phyloP scores from a whole-genome alignment of 64 coral and sea anemone species.

The Pachyseris speciosa region DNA sequence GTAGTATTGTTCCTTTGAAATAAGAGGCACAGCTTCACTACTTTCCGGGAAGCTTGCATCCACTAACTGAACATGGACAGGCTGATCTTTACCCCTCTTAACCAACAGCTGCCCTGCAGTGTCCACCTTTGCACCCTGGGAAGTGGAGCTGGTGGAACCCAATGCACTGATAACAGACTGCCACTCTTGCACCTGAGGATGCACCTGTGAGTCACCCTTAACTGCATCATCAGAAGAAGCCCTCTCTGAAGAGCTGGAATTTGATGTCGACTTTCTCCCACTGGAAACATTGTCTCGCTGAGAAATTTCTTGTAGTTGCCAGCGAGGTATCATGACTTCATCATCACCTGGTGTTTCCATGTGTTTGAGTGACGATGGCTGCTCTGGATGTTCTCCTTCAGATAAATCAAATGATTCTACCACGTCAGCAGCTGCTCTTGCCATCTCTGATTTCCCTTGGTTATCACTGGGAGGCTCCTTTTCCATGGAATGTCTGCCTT shows the following conservation, averaged over 20 bases:
- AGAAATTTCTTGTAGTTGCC: neutral
- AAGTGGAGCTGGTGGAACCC: neutral
- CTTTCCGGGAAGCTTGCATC: neutral
- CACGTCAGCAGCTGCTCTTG: neutral
- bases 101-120: neutral
- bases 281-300: neutral
- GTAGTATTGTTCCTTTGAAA: neutral
- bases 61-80: neutral
- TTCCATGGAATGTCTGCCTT: neutral
- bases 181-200: conserved; percentile 8
- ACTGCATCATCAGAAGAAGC: neutral
- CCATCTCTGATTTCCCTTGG: neutral
- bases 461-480: neutral
- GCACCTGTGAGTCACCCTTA: neutral
- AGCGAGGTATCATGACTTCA: conserved; percentile 27
- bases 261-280: conserved; percentile 6
- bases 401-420: conserved; percentile 15
- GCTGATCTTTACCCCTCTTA: neutral
- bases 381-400: neutral
- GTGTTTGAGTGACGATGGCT: neutral
- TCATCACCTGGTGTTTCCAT: conserved; percentile 9
- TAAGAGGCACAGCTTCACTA: neutral
- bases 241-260: neutral
- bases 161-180: conserved; percentile 2
- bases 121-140: neutral